Base-by-base conservation (phyloP, 64 coral and sea anemone species). In the Pachyseris speciosa region DNA sequence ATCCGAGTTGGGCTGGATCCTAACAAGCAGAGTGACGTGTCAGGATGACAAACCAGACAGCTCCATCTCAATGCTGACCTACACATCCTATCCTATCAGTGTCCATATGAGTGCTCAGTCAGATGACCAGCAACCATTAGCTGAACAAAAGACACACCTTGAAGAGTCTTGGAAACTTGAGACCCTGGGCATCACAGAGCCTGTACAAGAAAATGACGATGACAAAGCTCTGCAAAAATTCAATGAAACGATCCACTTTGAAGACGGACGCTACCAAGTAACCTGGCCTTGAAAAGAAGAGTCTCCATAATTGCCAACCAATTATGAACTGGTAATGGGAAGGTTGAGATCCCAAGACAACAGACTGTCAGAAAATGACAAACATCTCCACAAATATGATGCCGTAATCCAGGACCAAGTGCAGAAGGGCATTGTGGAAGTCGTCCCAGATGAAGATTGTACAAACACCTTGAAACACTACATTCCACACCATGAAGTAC, bases 401-500 rank as follows among this genome's bases (percentile, higher is more conserved):
- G 43, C 57, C 0, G 72, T 85, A 19, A 86, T 86, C 17, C 40
- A 85, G 24, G 69, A 92, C 40, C 90, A 92, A 77, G 2, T 68
- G 9, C 34, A 85, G 12, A 84, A 85, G 84, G 90, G 69, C 1
- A 72, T 85, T 8, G 7, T 85, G 3, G 81, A 92, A 85, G 61
- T 29, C 9, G 80, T 77, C 4, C 26, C 50, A 22, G 39, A 32
- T 25, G 67, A 83, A 43, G 48, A 73, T 30, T 84, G 10, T 2
- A 7, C 39, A 75, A 75, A 63, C 25, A 16, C 57, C 2, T 63
- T 75, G 20, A 69, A 93, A 20, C 83, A 93, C 28, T 93, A 64
- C 34, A 86, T 93, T 20, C 91, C 73, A 79, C 83, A 93, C 32
- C 75, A 81, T 34, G 58, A 50, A 8, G 44, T 71, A 77, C 30